Conservation (phyloP, 23 tunicate species). For the Trididemnum miniatum region DNA sequence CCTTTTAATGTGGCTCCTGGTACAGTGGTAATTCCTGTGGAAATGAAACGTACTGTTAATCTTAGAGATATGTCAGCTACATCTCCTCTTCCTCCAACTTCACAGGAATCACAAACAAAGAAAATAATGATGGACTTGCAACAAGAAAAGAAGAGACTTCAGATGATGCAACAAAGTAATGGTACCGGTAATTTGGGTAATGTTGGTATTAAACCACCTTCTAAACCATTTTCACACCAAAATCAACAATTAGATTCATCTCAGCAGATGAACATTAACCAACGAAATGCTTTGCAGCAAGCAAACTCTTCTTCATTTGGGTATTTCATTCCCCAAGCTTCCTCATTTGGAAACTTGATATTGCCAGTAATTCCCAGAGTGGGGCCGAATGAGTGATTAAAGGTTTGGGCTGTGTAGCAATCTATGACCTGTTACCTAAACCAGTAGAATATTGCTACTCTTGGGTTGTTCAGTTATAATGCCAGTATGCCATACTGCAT, state of each 20-base stretch:
- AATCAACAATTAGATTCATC: not conserved
- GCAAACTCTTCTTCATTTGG: slow-evolving; percentile 69
- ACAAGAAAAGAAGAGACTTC: slow-evolving; percentile 69
- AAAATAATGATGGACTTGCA: slow-evolving; percentile 77
- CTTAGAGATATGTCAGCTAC: slow-evolving; percentile 85
- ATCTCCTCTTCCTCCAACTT: slow-evolving; percentile 8
- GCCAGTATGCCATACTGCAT: too few species aligned
- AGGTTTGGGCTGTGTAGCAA: too few species aligned
- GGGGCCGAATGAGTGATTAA: slow-evolving; percentile 45
- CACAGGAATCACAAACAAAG: slow-evolving; percentile 49
- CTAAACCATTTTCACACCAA: slow-evolving; percentile 22
- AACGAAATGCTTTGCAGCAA: slow-evolving; percentile 52
- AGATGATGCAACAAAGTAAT: slow-evolving; percentile 65
- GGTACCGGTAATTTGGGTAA: not conserved
- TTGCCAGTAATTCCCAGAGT: slow-evolving; percentile 80
- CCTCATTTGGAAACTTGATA: slow-evolving; percentile 76
- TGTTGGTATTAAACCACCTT: slow-evolving; percentile 9
- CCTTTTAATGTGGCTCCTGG: too few species aligned
- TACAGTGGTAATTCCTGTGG: too few species aligned
- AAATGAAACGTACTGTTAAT: slow-evolving; percentile 83
- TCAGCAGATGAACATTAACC: slow-evolving; percentile 32
- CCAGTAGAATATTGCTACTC: too few species aligned
- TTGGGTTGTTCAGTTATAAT: too few species aligned
- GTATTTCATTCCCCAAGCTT: slow-evolving; percentile 77
- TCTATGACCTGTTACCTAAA: too few species aligned